phyloP scores from a whole-genome alignment of 2,113 vertebrate species.

The Tychaedon coryphoeus region DNA sequence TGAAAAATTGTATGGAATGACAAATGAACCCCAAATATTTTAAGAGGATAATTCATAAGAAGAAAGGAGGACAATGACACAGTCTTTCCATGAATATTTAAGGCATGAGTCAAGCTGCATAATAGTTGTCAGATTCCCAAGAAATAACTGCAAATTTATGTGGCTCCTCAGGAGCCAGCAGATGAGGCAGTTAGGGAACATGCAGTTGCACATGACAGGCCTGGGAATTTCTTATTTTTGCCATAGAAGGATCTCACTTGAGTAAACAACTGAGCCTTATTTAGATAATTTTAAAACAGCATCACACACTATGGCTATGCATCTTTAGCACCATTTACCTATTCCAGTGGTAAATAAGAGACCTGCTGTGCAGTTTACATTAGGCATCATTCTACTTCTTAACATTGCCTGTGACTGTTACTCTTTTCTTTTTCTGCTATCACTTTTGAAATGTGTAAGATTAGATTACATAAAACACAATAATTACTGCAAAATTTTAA shows the following conservation, averaged over 20 bases:
- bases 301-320: not conserved
- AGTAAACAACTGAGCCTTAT: slow-evolving; percentile 2
- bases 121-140: slow-evolving; percentile 2
- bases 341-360: not conserved
- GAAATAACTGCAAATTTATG: slow-evolving; percentile 41
- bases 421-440: not conserved
- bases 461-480: not conserved
- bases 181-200: not conserved
- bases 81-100: slow-evolving; percentile 25
- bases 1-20: not conserved
- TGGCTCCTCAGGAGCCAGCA: not conserved
- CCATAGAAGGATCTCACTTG: slow-evolving; percentile 17
- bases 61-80: not conserved
- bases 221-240: slow-evolving; percentile 34
- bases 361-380: not conserved
- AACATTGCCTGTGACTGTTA: not conserved
- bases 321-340: not conserved
- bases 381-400: not conserved
- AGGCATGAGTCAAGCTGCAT: not conserved
- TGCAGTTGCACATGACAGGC: not conserved
- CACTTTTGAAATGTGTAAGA: not conserved
- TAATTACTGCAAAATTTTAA: not conserved
- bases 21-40: not conserved
- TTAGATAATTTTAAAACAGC: not conserved
- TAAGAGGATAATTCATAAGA: not conserved